Conservation (phyloP, 2,113 vertebrate genomes). For the Muntiacus reevesi region DNA sequence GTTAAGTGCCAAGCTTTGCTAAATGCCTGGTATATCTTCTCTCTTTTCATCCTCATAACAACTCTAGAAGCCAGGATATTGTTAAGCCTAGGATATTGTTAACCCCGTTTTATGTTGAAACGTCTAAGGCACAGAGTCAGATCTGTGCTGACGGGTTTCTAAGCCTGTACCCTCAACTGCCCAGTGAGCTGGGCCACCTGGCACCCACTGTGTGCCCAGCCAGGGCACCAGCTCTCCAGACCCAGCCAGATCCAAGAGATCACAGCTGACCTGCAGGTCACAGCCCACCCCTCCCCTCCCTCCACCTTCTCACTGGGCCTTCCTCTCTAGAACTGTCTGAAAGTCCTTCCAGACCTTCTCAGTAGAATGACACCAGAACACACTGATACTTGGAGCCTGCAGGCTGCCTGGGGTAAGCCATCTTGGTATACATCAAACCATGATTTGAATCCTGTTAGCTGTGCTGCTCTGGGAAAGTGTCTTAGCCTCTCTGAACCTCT, state of each 20-base stretch:
- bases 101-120: background rate
- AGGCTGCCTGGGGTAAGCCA: background rate
- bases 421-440: background rate
- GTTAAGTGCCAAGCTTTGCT: background rate
- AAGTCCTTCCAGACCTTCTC: background rate
- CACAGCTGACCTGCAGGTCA: background rate
- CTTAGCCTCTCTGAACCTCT: background rate
- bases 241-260: background rate
- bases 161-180: background rate
- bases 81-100: too few species aligned
- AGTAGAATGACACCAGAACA: background rate
- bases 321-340: background rate
- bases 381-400: background rate
- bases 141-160: background rate
- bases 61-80: background rate
- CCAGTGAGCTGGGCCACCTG: background rate
- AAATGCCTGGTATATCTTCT: accelerated
- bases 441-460: background rate
- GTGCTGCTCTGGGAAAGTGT: background rate
- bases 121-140: background rate
- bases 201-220: background rate
- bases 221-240: background rate
- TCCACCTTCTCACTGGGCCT: background rate
- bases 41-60: background rate
- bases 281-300: background rate